Evolutionary conservation across 2,113 vertebrate genomes (phyloP), one percentile per base, ranked within the genome.

Genomic region (Lonchura striata): DNA sequence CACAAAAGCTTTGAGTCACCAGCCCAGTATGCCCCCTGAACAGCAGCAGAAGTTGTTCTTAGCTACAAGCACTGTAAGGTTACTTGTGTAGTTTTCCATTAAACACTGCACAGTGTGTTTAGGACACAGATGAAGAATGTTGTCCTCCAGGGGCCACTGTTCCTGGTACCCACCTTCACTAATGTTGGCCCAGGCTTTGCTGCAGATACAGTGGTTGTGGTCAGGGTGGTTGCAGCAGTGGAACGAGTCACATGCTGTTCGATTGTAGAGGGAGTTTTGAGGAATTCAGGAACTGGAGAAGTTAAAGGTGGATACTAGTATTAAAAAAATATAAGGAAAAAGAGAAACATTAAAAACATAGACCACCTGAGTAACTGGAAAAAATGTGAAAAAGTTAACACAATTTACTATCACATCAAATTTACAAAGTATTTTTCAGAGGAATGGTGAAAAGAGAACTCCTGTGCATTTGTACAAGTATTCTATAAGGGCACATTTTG

Each of bases 101-200:
- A 42, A 37, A 15, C 27, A 42, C 6, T 65, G 80, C 60, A 56
- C 3, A 35, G 27, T 60, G 42, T 53, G 49, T 53, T n/a, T 11
- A 57, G 63, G 76, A 60, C 49, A 20, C 0, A 46, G 35, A 47
- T 56, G 8, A 21, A 70, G 28, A 76, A 60, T 35, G 17, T 5
- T 49, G 44, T 25, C 20, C 42, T 72, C 63, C 63, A 41, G 23
- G 25, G 54, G 30, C 12, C 42, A 16, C 35, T 49, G 33, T 15
- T n/a, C 5, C 72, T 49, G 94, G n/a, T 6, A 78, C 98, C 69
- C 95, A 99, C 99, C 98, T 99, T 99, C 31, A 99, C 98, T 89
- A 99, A 98, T 0, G 98, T 97, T 47, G 98, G 99, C 82, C 97
- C 98, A 22, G 98, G 98, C 96, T 99, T 99, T 21, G 97, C 81